Evolutionary conservation across 1,140 invertebrate genomes (phyloP).

Genomic region (Aricia agestis): DNA sequence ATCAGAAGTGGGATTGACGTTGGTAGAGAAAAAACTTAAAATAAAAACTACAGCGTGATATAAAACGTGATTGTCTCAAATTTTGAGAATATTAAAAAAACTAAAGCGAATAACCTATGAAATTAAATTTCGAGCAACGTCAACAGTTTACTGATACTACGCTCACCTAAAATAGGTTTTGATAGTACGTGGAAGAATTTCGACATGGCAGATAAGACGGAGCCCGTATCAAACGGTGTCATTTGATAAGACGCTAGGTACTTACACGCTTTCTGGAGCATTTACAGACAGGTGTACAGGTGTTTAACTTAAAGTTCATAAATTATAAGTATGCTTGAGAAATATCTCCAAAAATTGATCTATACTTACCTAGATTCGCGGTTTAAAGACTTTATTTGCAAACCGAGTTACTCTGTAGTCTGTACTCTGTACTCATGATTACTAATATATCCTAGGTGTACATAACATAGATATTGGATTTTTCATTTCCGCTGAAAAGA

Average conservation of each 20-base stretch:
- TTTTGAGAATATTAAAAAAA: neutral
- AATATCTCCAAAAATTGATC: neutral
- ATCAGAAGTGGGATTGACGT: no score
- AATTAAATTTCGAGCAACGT: neutral
- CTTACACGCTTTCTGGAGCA: neutral
- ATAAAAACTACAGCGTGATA: no score
- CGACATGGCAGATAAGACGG: constrained; percentile 64
- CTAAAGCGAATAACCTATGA: neutral
- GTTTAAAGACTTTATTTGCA: no score
- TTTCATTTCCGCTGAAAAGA: no score
- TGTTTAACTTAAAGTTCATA: constrained; percentile 20
- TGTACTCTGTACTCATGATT: no score
- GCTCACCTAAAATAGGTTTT: constrained; percentile 17
- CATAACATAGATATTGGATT: no score
- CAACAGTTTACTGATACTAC: neutral
- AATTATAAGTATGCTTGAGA: neutral
- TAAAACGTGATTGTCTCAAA: no score
- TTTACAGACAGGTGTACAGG: constrained; percentile 39
- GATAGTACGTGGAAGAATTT: constrained; percentile 69
- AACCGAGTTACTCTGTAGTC: no score
- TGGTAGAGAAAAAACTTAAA: no score
- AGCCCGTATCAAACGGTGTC: constrained; percentile 69
- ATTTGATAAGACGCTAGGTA: constrained; percentile 52
- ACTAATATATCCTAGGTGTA: no score
- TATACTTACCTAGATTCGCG: neutral